Evolutionary conservation across 2,113 vertebrate species (phyloP).

Genomic region (Xyliphius kryptos): DNA sequence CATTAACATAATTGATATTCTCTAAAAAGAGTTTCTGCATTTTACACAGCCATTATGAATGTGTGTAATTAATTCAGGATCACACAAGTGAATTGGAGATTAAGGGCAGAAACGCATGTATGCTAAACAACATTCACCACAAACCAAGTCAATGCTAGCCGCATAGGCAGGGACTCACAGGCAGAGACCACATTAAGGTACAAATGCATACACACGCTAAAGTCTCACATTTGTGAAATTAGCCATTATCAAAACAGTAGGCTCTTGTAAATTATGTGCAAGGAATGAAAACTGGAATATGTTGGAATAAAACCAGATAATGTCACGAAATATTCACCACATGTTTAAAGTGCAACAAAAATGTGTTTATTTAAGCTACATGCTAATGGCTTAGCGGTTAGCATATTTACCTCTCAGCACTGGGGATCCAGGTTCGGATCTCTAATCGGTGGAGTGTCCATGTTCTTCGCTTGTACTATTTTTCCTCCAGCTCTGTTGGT

Average conservation of each 20-base stretch:
- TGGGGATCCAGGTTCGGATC: no score
- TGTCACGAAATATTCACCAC: not conserved
- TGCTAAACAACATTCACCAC: constrained; percentile 15
- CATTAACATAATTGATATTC: constrained; percentile 48
- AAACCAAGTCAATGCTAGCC: no score
- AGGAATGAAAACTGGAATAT: no score
- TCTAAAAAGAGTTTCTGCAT: constrained; percentile 35
- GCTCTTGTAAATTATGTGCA: constrained; percentile 19
- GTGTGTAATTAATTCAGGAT: constrained; percentile 38
- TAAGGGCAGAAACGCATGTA: constrained; percentile 27
- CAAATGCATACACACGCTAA: not conserved
- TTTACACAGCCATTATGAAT: constrained; percentile 44
- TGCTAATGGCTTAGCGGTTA: no score
- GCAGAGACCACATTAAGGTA: not conserved
- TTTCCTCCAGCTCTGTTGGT: no score
- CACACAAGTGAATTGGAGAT: constrained; percentile 33
- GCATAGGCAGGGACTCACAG: no score
- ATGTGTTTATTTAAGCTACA: no score
- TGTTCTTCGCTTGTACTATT: no score
- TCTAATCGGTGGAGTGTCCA: no score
- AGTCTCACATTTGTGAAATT: not conserved
- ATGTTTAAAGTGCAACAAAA: no score
- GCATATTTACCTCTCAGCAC: no score
- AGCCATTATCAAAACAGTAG: constrained; percentile 10
- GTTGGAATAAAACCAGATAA: constrained; percentile 7